phyloP scores from a whole-genome alignment of 2,888 invertebrate species.

The Myathropa florea region DNA sequence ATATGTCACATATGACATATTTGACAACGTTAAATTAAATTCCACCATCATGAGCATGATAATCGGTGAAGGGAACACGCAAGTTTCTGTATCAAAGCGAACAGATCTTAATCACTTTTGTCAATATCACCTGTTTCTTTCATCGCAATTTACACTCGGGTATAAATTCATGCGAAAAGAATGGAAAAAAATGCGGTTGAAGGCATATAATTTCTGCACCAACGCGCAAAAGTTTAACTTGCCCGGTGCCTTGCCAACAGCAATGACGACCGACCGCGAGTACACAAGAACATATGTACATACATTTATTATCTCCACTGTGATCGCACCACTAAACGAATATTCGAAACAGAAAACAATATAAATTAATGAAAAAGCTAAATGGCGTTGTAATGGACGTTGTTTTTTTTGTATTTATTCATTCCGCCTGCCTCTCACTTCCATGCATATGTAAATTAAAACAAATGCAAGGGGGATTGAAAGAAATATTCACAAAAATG shows the following conservation, averaged over 20 bases:
- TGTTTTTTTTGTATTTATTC: constrained; percentile 1
- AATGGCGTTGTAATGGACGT: constrained; percentile 38
- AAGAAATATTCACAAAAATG: not conserved
- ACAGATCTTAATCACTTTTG: not conserved
- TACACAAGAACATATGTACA: not conserved
- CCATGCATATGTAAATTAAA: constrained; percentile 22
- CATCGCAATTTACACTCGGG: not conserved
- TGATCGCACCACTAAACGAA: constrained; percentile 52
- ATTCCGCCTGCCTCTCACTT: not conserved
- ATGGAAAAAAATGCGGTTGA: not conserved
- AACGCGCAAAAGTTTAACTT: not conserved
- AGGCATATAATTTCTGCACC: not conserved
- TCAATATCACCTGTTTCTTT: not conserved
- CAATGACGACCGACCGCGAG: not conserved
- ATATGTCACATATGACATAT: not conserved
- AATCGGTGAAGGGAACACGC: not conserved
- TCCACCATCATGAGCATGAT: not conserved
- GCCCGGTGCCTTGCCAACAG: not conserved
- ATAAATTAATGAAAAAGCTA: constrained; percentile 53
- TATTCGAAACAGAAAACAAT: constrained; percentile 32
- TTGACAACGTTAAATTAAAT: not conserved
- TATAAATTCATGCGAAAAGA: not conserved
- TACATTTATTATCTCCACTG: not conserved
- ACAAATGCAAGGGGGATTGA: not conserved
- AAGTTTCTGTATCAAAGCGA: not conserved